phyloP scores from a whole-genome alignment of 2,113 vertebrate genomes.

The Sigmodon hispidus region DNA sequence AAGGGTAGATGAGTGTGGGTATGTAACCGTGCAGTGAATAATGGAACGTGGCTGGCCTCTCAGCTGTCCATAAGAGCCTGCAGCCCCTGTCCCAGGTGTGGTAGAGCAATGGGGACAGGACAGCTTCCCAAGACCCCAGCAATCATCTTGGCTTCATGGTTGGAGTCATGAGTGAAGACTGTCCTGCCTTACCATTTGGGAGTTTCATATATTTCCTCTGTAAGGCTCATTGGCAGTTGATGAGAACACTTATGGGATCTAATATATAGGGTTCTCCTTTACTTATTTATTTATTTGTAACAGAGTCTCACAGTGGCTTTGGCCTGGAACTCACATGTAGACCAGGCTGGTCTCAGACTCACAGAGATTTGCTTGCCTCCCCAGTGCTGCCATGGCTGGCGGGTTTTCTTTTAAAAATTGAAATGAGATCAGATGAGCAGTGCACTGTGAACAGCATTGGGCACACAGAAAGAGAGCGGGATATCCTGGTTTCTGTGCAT shows the following conservation, averaged over 20 bases:
- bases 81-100: background rate
- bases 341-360: background rate
- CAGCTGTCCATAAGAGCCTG: background rate
- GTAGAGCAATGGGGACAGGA: background rate
- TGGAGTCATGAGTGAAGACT: background rate
- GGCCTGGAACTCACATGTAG: background rate
- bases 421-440: background rate
- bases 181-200: background rate
- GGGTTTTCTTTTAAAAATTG: constrained; percentile 15
- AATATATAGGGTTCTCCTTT: background rate
- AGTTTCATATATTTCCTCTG: background rate
- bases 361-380: background rate
- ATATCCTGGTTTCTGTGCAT: background rate
- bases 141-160: background rate
- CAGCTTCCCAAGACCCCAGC: background rate
- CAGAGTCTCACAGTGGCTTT: background rate
- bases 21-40: background rate
- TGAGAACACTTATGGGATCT: background rate
- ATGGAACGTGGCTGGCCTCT: background rate
- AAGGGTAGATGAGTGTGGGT: background rate
- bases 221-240: background rate
- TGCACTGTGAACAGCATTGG: background rate
- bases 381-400: background rate
- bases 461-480: background rate
- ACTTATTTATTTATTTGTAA: background rate